Base-by-base conservation (phyloP, 2,113 vertebrate species). In the Antigone vipio region DNA sequence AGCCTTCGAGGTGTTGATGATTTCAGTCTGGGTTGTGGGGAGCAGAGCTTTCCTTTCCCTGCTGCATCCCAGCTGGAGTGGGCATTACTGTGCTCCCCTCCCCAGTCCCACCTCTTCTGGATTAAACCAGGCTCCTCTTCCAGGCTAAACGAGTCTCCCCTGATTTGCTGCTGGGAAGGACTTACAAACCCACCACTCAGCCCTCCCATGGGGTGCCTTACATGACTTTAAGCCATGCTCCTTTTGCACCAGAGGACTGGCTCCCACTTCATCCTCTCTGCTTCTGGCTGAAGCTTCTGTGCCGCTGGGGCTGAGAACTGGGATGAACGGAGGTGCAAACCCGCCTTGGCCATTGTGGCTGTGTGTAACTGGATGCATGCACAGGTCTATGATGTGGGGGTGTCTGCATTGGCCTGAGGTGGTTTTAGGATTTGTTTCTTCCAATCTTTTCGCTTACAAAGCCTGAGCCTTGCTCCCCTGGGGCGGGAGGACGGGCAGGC, bases 1-100 rank as follows among this genome's bases (percentile, higher is more conserved):
- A 56, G 50, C 38, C 78, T 88, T 72, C 3, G 2, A 47, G 74
- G 29, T 23, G 38, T 49, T 59, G 34, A 9, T 73, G 34, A 9
- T 73, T 91, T 82, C 42, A 45, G 20, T n/a, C 38, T 1, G 2
- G 19, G 3, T 9, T 0, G 5, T 6, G 35, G 24, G n/a, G 15
- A 78, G 10, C 38, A 8, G 11, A 49, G 55, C 21, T 92, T 84
- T 76, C 53, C n/a, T 73, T 58, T 66, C 45, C 53, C 50, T 76
- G 62, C 49, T 18, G 49, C 66, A 29, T 71, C 38, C 22, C 38
- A 38, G 64, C n/a, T 84, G 84, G 38, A 79, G 40, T 13, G 17
- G 24, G 24, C 9, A 9, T 76, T 83, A 30, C 52, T 50, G 42
- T 2, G 0, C n/a, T 34, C 23, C 24, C 11, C 9, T 73, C 35